phyloP scores from a whole-genome alignment of 2,888 invertebrate genomes.

The Micropterix aruncella region DNA sequence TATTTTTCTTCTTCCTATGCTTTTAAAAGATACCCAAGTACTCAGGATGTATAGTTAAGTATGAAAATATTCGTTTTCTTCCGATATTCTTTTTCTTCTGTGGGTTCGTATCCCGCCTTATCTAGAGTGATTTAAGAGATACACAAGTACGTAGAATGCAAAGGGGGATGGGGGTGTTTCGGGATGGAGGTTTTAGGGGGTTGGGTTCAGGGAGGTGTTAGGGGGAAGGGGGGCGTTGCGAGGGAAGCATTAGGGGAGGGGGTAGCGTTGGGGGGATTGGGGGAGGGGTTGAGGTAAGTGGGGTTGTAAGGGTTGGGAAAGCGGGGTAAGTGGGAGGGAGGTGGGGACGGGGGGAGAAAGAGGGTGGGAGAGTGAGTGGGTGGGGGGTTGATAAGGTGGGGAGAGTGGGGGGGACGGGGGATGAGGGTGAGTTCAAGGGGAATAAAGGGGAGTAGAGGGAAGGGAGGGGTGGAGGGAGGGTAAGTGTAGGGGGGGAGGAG shows the following conservation, averaged over 20 bases:
- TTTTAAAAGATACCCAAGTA: no score
- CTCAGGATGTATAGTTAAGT: no score
- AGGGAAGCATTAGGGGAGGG: not conserved
- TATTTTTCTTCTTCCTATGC: no score
- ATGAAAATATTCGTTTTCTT: no score
- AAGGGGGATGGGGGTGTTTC: not conserved
- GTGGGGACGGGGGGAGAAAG: not conserved
- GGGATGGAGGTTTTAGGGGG: not conserved
- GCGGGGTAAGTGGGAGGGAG: not conserved
- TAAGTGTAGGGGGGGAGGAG: not conserved
- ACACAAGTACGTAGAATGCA: not conserved
- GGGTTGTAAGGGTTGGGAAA: not conserved
- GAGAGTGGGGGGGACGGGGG: not conserved
- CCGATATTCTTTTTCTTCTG: no score
- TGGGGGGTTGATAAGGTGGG: not conserved
- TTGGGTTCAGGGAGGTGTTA: not conserved
- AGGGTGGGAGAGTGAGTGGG: not conserved
- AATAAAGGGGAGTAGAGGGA: not conserved
- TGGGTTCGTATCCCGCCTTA: no score
- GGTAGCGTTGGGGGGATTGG: not conserved
- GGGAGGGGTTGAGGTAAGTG: not conserved
- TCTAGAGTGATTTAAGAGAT: no score
- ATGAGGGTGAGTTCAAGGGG: not conserved
- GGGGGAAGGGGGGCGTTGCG: not conserved
- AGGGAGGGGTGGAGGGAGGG: not conserved